phyloP scores from a whole-genome alignment of 35 echinoderm and acorn worm species.

The Eucidaris tribuloides region DNA sequence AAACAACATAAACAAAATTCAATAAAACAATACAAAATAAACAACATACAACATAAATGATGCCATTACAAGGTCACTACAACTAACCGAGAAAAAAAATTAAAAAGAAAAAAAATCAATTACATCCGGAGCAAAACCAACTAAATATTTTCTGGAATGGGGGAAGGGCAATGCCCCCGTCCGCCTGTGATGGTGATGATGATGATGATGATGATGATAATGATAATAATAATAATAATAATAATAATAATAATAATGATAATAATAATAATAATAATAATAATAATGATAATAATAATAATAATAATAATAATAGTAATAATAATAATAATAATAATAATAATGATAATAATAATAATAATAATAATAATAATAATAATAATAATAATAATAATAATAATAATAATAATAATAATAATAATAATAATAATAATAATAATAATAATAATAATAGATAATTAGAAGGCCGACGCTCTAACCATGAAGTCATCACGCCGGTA shows the following conservation, averaged over 20 bases:
- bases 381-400: neutral
- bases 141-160: too few relatives aligned
- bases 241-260: constrained; percentile 9
- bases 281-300: constrained; percentile 4
- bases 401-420: neutral
- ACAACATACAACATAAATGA: too few relatives aligned
- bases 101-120: too few relatives aligned
- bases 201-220: constrained; percentile 1
- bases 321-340: constrained; percentile 4
- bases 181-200: neutral
- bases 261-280: neutral
- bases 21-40: too few relatives aligned
- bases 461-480: too few relatives aligned
- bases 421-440: neutral
- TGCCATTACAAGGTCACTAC: too few relatives aligned
- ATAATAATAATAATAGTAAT: neutral
- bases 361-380: neutral
- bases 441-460: constrained; percentile 2
- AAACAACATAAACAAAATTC: too few relatives aligned
- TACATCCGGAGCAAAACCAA: too few relatives aligned
- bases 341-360: neutral
- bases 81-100: too few relatives aligned
- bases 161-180: neutral
- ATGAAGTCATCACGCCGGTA: too few relatives aligned
- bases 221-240: neutral